Percentiles rank a stretch among this genome's conserved stretches.
These are phyloP conservation scores for Bos taurus DNA, from an alignment of 2,113 vertebrate genomes.

Conservation along the genomic window DNA sequence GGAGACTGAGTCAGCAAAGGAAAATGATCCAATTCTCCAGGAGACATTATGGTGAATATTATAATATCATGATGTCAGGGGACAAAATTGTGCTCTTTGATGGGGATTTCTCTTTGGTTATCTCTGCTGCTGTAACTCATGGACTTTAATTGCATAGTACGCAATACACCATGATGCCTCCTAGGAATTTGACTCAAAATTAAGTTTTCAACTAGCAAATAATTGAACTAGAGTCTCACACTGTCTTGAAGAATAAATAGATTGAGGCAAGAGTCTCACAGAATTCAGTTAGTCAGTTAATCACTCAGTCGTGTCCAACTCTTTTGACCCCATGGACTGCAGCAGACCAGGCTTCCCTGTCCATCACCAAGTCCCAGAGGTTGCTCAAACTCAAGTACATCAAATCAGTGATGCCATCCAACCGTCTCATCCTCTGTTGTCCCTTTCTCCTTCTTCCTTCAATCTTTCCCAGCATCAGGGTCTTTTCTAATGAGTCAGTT, in stretches of 20 bases:
- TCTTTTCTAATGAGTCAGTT: background rate
- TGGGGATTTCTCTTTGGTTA: background rate
- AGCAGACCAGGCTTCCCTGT: background rate
- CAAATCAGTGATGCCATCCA: background rate
- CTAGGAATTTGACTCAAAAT: background rate
- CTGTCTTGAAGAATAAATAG: background rate
- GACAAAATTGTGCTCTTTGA: background rate
- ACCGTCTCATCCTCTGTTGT: fast-evolving
- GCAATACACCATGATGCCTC: background rate
- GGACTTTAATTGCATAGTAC: background rate
- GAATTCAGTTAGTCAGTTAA: background rate
- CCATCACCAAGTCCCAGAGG: background rate
- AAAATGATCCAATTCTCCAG: background rate
- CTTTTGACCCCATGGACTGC: background rate
- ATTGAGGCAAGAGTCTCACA: background rate
- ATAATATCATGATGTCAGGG: background rate
- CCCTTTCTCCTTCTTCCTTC: background rate
- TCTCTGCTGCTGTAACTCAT: background rate
- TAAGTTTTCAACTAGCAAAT: background rate
- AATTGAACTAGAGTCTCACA: background rate
- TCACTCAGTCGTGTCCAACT: background rate
- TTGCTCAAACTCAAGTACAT: background rate
- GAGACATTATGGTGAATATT: background rate
- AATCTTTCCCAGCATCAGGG: background rate
- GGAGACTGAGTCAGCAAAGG: background rate